These are phyloP conservation scores for Cephus pulcher DNA, from an alignment of 2,888 invertebrate species.

Conservation along the genomic window DNA sequence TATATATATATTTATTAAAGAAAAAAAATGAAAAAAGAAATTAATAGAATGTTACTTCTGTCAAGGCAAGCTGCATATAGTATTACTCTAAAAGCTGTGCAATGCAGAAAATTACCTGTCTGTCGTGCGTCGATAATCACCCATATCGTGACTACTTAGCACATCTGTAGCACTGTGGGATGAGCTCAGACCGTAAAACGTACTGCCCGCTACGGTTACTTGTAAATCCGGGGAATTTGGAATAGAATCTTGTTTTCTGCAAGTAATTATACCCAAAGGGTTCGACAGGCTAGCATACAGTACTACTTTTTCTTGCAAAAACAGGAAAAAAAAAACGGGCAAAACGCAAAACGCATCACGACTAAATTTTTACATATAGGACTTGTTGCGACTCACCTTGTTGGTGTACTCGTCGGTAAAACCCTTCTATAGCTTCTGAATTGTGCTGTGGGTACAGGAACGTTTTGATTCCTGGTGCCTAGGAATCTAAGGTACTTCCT, in stretches of 20 bases:
- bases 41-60: background rate
- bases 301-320: background rate
- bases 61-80: constrained; percentile 1
- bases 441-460: constrained; percentile 83
- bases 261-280: background rate
- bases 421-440: constrained; percentile 81
- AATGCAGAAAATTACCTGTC: constrained; percentile 48
- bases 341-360: no score
- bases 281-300: background rate
- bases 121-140: constrained; percentile 56
- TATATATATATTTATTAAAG: background rate
- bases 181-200: constrained; percentile 57
- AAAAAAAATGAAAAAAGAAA: constrained; percentile 2
- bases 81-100: background rate
- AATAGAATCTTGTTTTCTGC: constrained; percentile 51
- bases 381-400: constrained; percentile 36
- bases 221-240: constrained; percentile 55
- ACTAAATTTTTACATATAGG: background rate
- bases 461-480: constrained; percentile 70
- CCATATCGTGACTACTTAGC: constrained; percentile 55
- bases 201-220: constrained; percentile 59
- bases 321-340: background rate
- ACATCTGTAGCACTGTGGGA: constrained; percentile 57
- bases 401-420: constrained; percentile 65
- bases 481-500: constrained; percentile 76